These are phyloP conservation scores for Globia sparganii DNA, from an alignment of 2,888 invertebrate genomes.

Conservation along the genomic window DNA sequence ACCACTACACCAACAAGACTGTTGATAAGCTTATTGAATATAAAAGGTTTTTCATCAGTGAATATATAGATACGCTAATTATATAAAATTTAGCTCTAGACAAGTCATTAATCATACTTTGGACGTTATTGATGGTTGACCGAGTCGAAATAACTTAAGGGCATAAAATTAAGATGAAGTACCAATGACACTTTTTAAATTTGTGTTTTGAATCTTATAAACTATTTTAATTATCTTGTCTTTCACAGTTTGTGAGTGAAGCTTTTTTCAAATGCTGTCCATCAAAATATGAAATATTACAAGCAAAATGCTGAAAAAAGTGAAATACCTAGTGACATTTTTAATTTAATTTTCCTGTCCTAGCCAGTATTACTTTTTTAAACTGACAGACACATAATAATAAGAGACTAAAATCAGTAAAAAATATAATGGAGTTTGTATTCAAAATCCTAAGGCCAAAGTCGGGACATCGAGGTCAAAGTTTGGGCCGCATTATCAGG, in stretches of 20 bases:
- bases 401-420: constrained; percentile 4
- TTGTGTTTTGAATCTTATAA: neutral
- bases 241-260: neutral
- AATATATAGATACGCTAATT: constrained; percentile 21
- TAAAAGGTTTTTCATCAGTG: constrained; percentile 27
- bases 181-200: neutral
- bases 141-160: neutral
- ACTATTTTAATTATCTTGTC: neutral
- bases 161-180: neutral
- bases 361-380: neutral
- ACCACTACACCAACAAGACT: neutral
- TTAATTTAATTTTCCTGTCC: neutral
- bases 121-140: constrained; percentile 9
- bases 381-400: neutral
- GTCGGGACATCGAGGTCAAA: neutral
- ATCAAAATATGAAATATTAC: neutral
- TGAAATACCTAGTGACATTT: neutral
- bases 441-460: neutral
- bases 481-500: constrained; percentile 1
- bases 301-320: too few relatives aligned
- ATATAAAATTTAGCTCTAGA: constrained; percentile 12
- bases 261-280: neutral
- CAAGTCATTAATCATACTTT: constrained; percentile 44
- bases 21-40: constrained; percentile 4
- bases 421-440: constrained; percentile 20